Conservation (phyloP, 92 coral and sea anemone species). For the Diadumene lineata region DNA sequence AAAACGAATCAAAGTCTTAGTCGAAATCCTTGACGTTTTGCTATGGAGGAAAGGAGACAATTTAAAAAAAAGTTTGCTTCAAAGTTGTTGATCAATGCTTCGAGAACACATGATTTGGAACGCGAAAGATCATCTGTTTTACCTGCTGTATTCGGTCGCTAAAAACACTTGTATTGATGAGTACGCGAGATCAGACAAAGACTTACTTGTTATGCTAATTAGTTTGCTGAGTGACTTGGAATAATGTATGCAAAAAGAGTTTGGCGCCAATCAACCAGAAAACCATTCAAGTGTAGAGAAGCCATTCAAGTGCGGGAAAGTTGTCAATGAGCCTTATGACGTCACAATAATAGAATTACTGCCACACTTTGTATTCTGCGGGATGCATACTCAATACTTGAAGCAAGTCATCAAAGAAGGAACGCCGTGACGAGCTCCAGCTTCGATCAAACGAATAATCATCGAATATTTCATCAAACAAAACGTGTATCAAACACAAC, state of each 20-base stretch:
- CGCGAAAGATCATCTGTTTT: slow-evolving; percentile 1
- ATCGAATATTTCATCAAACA: not conserved
- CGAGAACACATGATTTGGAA: slow-evolving; percentile 15
- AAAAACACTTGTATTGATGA: slow-evolving; percentile 5
- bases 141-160: slow-evolving; percentile 12
- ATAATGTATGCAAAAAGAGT: slow-evolving; percentile 18
- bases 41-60: not conserved
- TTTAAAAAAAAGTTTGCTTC: not conserved
- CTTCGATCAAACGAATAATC: not conserved
- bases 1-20: not conserved
- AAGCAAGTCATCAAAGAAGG: not conserved
- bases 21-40: not conserved
- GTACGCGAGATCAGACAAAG: slow-evolving; percentile 26
- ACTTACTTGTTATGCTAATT: slow-evolving; percentile 25
- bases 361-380: slow-evolving; percentile 19
- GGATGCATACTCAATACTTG: slow-evolving; percentile 24
- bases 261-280: slow-evolving; percentile 35
- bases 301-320: slow-evolving; percentile 26
- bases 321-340: slow-evolving; percentile 36
- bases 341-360: slow-evolving; percentile 35
- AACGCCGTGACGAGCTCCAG: not conserved
- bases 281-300: slow-evolving; percentile 34
- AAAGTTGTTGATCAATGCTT: not conserved
- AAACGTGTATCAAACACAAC: not conserved
- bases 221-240: not conserved